Conservation (phyloP, 2,113 vertebrate species). For the Dicentrarchus labrax region DNA sequence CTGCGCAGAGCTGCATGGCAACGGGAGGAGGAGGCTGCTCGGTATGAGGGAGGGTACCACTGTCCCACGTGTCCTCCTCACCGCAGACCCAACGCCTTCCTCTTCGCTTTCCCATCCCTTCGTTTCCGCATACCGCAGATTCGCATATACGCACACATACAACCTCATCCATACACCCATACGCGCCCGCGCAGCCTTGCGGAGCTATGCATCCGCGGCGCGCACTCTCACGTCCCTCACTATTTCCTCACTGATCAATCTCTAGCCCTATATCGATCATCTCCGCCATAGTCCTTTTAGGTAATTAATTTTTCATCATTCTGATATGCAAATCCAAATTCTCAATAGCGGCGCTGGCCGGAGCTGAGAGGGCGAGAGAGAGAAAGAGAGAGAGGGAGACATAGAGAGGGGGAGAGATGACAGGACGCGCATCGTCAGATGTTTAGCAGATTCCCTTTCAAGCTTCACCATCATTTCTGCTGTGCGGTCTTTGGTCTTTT, state of each 20-base stretch:
- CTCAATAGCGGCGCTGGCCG: constrained; percentile 28
- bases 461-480: constrained; percentile 57
- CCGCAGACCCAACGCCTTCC: constrained; percentile 70
- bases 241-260: constrained; percentile 40
- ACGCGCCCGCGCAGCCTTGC: constrained; percentile 56
- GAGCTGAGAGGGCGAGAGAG: constrained; percentile 43
- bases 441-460: constrained; percentile 64
- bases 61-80: constrained; percentile 79
- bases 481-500: constrained; percentile 7
- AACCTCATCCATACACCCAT: constrained; percentile 46
- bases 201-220: constrained; percentile 60
- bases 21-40: constrained; percentile 72
- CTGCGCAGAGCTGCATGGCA: constrained; percentile 75
- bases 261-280: constrained; percentile 53
- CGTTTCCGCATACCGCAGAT: constrained; percentile 78
- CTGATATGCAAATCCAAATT: constrained; percentile 56
- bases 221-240: constrained; percentile 53
- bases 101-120: constrained; percentile 61
- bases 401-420: constrained; percentile 64
- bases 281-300: constrained; percentile 1
- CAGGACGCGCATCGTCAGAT: constrained; percentile 70
- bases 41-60: constrained; percentile 77
- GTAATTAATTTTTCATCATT: constrained; percentile 44
- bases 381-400: not conserved
- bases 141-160: constrained; percentile 19